phyloP scores from a whole-genome alignment of 1,140 invertebrate species.

The Lucilia sericata region DNA sequence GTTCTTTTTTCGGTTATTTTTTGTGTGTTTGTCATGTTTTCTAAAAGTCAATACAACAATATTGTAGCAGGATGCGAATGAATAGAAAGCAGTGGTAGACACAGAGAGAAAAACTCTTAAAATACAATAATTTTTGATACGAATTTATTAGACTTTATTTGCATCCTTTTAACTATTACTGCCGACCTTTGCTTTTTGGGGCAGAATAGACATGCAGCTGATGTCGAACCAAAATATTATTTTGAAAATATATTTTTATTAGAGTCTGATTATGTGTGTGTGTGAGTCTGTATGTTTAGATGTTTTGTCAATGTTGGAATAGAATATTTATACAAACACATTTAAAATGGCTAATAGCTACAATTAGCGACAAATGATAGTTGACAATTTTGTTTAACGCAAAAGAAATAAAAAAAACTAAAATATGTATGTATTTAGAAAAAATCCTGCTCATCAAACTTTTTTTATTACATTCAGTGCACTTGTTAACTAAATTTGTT shows the following conservation, averaged over 20 bases:
- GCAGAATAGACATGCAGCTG: background rate
- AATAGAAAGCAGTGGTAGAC: too few relatives aligned
- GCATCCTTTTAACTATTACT: too few relatives aligned
- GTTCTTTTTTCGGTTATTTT: background rate
- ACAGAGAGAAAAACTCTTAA: too few relatives aligned
- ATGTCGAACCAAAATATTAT: background rate
- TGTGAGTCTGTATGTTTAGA: background rate
- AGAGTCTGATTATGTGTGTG: too few relatives aligned
- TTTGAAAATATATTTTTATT: background rate
- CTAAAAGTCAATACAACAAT: background rate
- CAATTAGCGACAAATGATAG: conserved; percentile 48
- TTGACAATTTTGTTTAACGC: conserved; percentile 46
- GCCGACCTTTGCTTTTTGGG: too few relatives aligned
- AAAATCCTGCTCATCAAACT: conserved; percentile 31
- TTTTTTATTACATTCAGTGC: background rate
- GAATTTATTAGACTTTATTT: too few relatives aligned
- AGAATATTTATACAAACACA: background rate
- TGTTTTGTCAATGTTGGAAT: background rate
- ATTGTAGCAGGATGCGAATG: background rate
- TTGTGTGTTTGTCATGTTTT: background rate
- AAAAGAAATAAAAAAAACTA: background rate
- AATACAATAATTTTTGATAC: too few relatives aligned
- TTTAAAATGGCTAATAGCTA: conserved; percentile 45
- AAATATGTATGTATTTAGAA: background rate
- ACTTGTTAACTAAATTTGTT: background rate